phyloP scores from a whole-genome alignment of 2,888 invertebrate species.

The Drosophila anomelani region DNA sequence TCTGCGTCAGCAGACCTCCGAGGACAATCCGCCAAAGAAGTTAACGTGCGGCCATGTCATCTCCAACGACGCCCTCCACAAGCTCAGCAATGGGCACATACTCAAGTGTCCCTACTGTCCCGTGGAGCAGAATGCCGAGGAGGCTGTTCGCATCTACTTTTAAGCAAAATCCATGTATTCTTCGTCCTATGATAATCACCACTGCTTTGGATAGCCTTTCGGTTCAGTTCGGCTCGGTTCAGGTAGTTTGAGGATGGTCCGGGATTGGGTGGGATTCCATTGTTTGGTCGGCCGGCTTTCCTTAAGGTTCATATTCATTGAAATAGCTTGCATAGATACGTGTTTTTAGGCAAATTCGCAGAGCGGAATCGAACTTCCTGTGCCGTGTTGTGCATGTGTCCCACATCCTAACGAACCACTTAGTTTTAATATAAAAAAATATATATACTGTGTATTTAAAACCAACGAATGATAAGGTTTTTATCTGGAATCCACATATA shows the following conservation, averaged over 20 bases:
- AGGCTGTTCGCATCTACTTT: conserved; percentile 96
- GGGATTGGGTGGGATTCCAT: not conserved
- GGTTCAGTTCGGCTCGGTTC: conserved; percentile 26
- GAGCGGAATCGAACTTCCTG: conserved; percentile 51
- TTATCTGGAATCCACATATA: not conserved
- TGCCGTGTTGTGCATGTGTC: conserved; percentile 41
- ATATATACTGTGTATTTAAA: conserved; percentile 50
- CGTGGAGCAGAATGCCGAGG: conserved; percentile 96
- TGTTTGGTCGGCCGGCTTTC: conserved; percentile 35
- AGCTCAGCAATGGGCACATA: conserved; percentile 97
- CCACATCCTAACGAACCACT: conserved; percentile 41
- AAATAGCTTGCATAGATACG: conserved; percentile 44
- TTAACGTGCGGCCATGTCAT: conserved; percentile 99
- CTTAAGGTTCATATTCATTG: conserved; percentile 36
- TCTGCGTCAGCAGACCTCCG: conserved; percentile 97
- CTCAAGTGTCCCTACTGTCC: conserved; percentile 99
- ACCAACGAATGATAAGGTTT: conserved; percentile 8
- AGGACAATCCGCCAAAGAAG: conserved; percentile 98
- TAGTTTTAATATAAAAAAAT: conserved; percentile 52
- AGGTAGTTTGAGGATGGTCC: conserved; percentile 19
- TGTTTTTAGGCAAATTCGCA: conserved; percentile 66
- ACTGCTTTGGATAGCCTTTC: conserved; percentile 39
- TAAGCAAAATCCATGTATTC: conserved; percentile 84
- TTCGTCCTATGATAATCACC: conserved; percentile 36
- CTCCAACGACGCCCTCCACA: conserved; percentile 97